These are phyloP conservation scores for Amphiura filiformis DNA, from an alignment of 35 echinoderm and acorn worm species.

Conservation along the genomic window DNA sequence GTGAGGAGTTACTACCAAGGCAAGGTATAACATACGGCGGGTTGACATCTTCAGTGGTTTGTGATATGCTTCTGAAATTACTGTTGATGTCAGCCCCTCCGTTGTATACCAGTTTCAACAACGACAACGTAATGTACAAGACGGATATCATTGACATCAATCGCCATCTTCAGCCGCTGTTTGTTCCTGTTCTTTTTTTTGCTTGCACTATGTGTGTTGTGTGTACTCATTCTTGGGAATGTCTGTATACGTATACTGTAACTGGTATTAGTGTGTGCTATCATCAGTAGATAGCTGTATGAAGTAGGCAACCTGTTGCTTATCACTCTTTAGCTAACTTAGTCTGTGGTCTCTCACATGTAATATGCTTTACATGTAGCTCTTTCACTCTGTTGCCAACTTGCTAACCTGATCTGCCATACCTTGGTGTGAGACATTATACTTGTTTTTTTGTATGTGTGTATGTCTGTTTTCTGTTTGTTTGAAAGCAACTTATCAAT, in stretches of 20 bases:
- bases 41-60: slow-evolving; percentile 93
- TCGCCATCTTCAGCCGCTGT: not conserved
- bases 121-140: not conserved
- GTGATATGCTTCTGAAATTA: slow-evolving; percentile 69
- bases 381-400: no score
- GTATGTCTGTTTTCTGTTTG: no score
- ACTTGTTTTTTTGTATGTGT: no score
- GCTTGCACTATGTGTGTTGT: no score
- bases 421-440: no score
- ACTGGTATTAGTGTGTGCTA: not conserved
- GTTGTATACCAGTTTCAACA: slow-evolving; percentile 29
- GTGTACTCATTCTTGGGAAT: no score
- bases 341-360: no score
- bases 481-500: no score
- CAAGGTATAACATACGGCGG: slow-evolving; percentile 17
- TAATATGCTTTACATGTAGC: no score
- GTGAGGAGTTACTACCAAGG: not conserved
- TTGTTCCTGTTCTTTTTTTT: not conserved
- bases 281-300: not conserved
- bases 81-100: slow-evolving; percentile 99
- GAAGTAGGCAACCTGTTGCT: not conserved
- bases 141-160: not conserved
- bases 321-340: no score
- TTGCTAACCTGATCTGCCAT: no score
- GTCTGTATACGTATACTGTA: no score